Evolutionary conservation across 2,888 invertebrate species (phyloP), one percentile per base, ranked within the genome.

Genomic region (Lasioglossum marginatum): DNA sequence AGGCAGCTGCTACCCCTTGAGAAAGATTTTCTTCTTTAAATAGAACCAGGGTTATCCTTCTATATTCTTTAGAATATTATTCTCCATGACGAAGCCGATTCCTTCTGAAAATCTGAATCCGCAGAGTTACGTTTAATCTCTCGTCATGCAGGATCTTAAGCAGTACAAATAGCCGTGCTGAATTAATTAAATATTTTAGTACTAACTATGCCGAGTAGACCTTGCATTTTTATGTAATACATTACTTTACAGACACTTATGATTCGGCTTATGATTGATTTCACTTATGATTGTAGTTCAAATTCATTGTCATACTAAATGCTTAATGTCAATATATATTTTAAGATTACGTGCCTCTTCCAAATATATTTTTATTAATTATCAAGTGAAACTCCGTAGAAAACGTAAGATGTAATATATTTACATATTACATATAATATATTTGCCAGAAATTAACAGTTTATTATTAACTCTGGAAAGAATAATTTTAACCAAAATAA

Each of bases 11-110:
- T 60, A 60, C 43, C 76, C 19, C 43, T 8, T 45, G 37, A 66
- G 40, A 8, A 71, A 71, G n/a, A 71, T 27, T 71, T 37, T 12
- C 68, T 68, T 68, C 34, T 37, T 34, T 37, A 68, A 68, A 68
- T 68, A 68, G 34, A 68, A 68, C 19, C 34, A 68, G 23, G 68
- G 34, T 66, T 31, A 66, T 66, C 66, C 66, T 34, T 66, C 66
- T 34, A 66, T 66, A 66, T 74, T 52, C 43, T 19, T n/a, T 31
- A 23, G 12, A 66, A 66, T 66, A 66, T 23, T 3, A 19, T 66
- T 31, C 66, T 19, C 19, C 34, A 23, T 66, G 68, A 68, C 68
- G 37, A 68, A 68, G 68, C 68, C 10, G 10, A 68, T 68, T 68
- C 68, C 23, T 68, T 37, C 37, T 34, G 34, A 37, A 34, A 66